Evolutionary conservation across 64 coral and sea anemone genomes (phyloP).

Genomic region (Hydrozoanthus tunicans): DNA sequence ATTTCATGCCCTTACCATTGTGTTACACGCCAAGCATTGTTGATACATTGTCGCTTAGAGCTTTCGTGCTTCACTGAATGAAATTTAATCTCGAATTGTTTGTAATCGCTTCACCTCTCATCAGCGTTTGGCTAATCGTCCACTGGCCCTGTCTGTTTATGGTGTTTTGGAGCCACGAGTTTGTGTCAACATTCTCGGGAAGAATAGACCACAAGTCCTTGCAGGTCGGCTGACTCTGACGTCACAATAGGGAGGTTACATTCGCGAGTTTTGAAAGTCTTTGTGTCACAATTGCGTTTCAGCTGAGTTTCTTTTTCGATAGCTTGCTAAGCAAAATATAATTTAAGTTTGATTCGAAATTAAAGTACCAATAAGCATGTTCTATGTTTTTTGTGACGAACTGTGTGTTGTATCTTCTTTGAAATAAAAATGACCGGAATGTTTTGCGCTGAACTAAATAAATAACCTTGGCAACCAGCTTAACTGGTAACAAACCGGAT

Average conservation of each 20-base stretch:
- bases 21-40: conserved; percentile 48
- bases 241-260: conserved; percentile 31
- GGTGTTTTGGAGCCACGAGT: neutral
- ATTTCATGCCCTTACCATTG: conserved; percentile 2
- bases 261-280: neutral
- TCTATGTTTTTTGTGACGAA: too few species aligned
- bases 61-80: neutral
- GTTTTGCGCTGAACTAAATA: too few species aligned
- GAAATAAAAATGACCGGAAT: too few species aligned
- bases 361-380: too few species aligned
- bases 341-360: too few species aligned
- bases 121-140: neutral
- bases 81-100: neutral
- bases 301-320: too few species aligned
- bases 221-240: conserved; percentile 20
- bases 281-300: too few species aligned
- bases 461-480: too few species aligned
- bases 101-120: neutral
- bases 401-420: too few species aligned
- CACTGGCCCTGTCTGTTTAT: neutral
- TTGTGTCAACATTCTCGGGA: neutral
- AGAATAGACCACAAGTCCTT: conserved; percentile 57
- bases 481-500: too few species aligned
- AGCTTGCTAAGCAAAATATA: too few species aligned
- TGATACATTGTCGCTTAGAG: neutral